phyloP scores from a whole-genome alignment of 2,888 invertebrate species.

The Hemistola chrysoprasaria region DNA sequence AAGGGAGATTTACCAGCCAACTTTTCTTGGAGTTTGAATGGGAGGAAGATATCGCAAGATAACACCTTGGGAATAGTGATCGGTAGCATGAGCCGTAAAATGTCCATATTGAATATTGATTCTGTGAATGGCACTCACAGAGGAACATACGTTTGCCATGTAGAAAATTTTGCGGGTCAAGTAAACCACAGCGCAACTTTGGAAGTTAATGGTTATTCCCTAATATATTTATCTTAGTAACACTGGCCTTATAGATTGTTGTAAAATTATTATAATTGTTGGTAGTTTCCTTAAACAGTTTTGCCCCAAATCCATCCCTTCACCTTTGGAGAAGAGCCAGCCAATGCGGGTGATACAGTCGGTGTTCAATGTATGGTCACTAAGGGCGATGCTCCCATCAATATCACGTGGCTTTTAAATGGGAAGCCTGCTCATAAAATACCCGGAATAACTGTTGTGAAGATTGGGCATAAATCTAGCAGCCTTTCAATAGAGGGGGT shows the following conservation, averaged over 20 bases:
- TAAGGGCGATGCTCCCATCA: slow-evolving; percentile 90
- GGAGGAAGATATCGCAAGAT: slow-evolving; percentile 74
- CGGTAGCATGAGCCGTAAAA: slow-evolving; percentile 84
- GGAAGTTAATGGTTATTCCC: slow-evolving; percentile 86
- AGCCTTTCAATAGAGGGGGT: slow-evolving; percentile 88
- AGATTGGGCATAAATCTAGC: slow-evolving; percentile 85
- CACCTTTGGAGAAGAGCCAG: slow-evolving; percentile 88
- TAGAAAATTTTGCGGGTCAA: slow-evolving; percentile 86
- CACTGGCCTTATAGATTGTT: slow-evolving; percentile 22
- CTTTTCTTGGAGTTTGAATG: slow-evolving; percentile 86
- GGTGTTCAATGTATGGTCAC: slow-evolving; percentile 89
- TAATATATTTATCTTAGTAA: slow-evolving; percentile 35
- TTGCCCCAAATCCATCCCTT: slow-evolving; percentile 90
- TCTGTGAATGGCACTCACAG: slow-evolving; percentile 86
- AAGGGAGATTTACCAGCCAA: slow-evolving; percentile 91
- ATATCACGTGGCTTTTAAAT: slow-evolving; percentile 89
- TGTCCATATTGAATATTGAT: slow-evolving; percentile 86
- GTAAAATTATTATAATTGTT: slow-evolving; percentile 25
- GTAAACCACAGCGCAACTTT: slow-evolving; percentile 86
- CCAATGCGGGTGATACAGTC: slow-evolving; percentile 89
- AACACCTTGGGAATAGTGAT: slow-evolving; percentile 83
- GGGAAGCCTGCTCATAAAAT: slow-evolving; percentile 79
- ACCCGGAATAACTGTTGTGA: slow-evolving; percentile 80
- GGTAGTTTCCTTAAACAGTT: slow-evolving; percentile 69
- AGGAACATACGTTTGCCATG: slow-evolving; percentile 89